Evolutionary conservation across 2,888 invertebrate genomes (phyloP).

Genomic region (Drosophila planitibia): DNA sequence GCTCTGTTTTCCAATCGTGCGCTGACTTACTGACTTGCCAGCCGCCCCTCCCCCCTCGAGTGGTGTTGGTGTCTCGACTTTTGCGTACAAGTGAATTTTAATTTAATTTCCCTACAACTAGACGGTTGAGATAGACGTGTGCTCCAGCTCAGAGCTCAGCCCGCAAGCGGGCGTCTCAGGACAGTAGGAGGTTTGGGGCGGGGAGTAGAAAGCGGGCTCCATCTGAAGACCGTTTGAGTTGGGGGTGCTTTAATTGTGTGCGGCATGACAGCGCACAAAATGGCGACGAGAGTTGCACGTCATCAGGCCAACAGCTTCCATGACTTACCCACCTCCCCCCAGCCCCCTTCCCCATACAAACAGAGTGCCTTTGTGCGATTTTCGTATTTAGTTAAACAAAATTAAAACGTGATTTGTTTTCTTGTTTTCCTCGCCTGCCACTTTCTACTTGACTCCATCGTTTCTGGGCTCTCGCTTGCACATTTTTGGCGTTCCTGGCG

Average conservation of each 20-base stretch:
- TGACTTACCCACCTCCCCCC: background rate
- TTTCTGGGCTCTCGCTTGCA: conserved; percentile 53
- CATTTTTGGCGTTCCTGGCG: conserved; percentile 66
- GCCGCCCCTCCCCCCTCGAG: background rate
- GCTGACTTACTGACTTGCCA: conserved; percentile 69
- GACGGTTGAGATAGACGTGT: conserved; percentile 77
- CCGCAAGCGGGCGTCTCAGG: background rate
- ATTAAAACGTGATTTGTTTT: conserved; percentile 84
- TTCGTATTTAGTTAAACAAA: conserved; percentile 83
- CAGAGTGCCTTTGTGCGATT: conserved; percentile 65
- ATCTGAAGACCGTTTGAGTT: conserved; percentile 46
- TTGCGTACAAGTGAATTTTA: conserved; percentile 78
- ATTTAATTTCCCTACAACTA: conserved; percentile 79
- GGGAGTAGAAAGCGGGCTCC: background rate
- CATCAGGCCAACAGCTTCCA: conserved; percentile 61
- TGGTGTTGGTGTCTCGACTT: conserved; percentile 55
- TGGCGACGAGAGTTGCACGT: conserved; percentile 78
- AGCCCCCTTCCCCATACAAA: background rate
- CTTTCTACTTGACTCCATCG: conserved; percentile 48
- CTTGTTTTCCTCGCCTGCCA: conserved; percentile 75
- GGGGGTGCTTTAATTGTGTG: conserved; percentile 78
- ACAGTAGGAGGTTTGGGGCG: background rate
- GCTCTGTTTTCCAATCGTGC: conserved; percentile 71
- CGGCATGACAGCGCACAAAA: conserved; percentile 81
- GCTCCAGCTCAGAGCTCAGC: conserved; percentile 63